Conservation (phyloP, 2,888 invertebrate species). For the Dynastes grantii region DNA sequence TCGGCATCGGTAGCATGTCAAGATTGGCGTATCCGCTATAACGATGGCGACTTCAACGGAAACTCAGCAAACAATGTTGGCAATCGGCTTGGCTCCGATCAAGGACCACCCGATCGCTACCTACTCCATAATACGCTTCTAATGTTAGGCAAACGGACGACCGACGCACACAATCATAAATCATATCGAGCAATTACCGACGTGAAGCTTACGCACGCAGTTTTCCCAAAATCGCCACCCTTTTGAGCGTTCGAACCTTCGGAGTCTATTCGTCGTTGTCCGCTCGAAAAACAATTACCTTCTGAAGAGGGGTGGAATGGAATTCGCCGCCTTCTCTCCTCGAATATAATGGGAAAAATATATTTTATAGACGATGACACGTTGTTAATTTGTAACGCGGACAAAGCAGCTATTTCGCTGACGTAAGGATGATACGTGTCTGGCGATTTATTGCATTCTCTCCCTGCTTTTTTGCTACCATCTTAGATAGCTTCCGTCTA, state of each 20-base stretch:
- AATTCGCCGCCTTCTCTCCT: background rate
- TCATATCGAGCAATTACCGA: conserved; percentile 11
- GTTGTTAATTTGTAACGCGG: conserved; percentile 24
- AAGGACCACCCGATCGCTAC: background rate
- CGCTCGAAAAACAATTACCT: conserved; percentile 26
- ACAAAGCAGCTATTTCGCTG: conserved; percentile 14
- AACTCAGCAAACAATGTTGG: background rate
- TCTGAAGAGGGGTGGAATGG: background rate
- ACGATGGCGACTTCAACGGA: too few species aligned
- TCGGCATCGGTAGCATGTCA: too few species aligned
- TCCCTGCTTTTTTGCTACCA: background rate
- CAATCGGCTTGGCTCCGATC: background rate
- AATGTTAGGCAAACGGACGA: conserved; percentile 2
- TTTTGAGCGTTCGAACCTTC: background rate
- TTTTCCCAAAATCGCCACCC: conserved; percentile 15
- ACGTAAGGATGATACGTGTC: background rate
- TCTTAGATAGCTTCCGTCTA: background rate
- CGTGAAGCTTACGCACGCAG: conserved; percentile 11
- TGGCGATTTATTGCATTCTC: conserved; percentile 23
- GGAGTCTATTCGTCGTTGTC: conserved; percentile 3
- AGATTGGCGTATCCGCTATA: too few species aligned
- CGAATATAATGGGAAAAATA: conserved; percentile 33
- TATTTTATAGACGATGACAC: conserved; percentile 37
- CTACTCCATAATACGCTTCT: background rate
- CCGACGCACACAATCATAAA: conserved; percentile 4